Percentiles rank a stretch among this genome's conserved stretches.
Conservation (phyloP, 2,113 vertebrate species). For the Ascaphus truei region DNA sequence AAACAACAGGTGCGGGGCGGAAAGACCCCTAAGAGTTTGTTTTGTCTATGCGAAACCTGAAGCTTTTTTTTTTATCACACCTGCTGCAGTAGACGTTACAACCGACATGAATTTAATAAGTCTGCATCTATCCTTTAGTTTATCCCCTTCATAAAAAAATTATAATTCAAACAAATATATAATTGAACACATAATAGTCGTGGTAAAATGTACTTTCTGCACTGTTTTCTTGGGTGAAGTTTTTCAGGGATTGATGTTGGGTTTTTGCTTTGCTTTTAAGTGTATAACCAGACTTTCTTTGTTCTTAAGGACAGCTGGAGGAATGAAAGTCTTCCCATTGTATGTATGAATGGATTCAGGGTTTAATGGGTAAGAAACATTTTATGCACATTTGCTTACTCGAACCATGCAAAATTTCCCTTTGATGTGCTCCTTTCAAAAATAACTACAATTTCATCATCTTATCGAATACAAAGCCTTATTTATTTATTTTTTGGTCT, state of each 20-base stretch:
- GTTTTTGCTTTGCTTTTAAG: background rate
- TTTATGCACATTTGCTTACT: background rate
- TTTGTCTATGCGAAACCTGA: background rate
- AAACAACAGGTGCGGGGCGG: constrained; percentile 16
- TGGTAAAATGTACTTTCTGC: background rate
- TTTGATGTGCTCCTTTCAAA: constrained; percentile 7
- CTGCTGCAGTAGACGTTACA: background rate
- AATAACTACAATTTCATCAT: constrained; percentile 2
- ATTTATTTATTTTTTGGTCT: background rate
- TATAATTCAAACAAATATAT: background rate
- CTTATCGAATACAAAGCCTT: background rate
- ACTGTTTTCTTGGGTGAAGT: background rate
- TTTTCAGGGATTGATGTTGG: background rate
- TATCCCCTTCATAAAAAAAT: background rate
- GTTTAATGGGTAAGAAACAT: background rate
- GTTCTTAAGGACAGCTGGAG: background rate
- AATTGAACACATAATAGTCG: background rate
- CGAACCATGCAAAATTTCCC: background rate
- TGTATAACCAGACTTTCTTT: background rate
- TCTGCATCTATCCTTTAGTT: background rate
- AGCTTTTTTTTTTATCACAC: background rate
- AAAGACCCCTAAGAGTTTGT: background rate
- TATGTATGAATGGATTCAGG: background rate
- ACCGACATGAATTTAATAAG: background rate
- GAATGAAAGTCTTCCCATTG: background rate